Evolutionary conservation across 2,888 invertebrate species (phyloP), one percentile per base, ranked within the genome.

Genomic region (Lucinisca nassula): DNA sequence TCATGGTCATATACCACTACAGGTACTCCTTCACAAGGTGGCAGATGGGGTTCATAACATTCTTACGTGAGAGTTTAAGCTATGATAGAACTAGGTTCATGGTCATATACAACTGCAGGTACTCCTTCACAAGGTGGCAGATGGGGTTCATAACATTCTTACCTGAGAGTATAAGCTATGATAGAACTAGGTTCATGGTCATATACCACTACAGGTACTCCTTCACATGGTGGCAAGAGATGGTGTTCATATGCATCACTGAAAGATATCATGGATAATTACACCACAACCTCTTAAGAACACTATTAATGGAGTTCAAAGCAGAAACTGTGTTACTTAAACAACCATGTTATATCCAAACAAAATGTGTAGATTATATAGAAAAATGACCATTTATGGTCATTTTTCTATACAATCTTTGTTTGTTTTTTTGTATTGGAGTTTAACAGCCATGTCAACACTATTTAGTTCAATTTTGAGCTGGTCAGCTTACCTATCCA

Each of bases 161-260:
- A 96, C 95, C 96, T 97, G 32, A 99, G 96, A 0, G 98, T 97
- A 95, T 98, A 98, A 0, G 98, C 98, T 85, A 99, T 98, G 78
- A 98, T 98, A 0, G 98, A 98, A 90, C 98, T 98, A 0, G 98
- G 97, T 95, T 98, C 98, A 40, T 97, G 97, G 95, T 98, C 98
- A 92, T 74, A 97, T 0, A 98, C 98, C 0, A 98, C 97, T 0
- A 96, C 92, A 27, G 96, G 96, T 0, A 95, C 91, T 55, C 89
- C 91, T 70, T 93, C 92, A 90, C 94, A 93, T 24, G 91, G 93
- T 0, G 97, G 97, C 32, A 98, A 95, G 6, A 97, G 97, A 93
- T 98, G 97, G 96, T 98, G 98, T 94, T 98, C 98, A 89, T 97
- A 97, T 0, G 97, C 92, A 21, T 97, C 91, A 85, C 95, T 94